Base-by-base conservation (phyloP, 1,140 invertebrate species). In the Acromyrmex charruanus region DNA sequence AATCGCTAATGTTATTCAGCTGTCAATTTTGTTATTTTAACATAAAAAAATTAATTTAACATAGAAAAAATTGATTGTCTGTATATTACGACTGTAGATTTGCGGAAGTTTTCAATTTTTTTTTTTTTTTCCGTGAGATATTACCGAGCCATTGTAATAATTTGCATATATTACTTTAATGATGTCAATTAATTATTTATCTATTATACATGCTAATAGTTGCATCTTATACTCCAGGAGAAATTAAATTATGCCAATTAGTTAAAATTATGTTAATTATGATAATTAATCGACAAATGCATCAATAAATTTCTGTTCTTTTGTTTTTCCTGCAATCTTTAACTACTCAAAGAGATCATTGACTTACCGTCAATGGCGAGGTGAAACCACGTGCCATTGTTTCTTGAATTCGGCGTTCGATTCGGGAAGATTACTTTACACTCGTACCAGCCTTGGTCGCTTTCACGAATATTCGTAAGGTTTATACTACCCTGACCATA, bases 391-490 rank as follows among this genome's bases (percentile, higher is more conserved):
- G 98, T 99, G 18, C 98, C 98, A 95, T 99, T 99, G 92, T 98
- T 97, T 55, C 97, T 96, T 4, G 97, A 96, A 89, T 96, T 97
- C 5, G 98, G 98, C 51, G 97, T 97, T 85, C 98, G 96, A 94
- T 99, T 98, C 44, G 98, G 98, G 94, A 99, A 99, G 88, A 97
- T 97, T 16, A 99, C 97, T 92, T 96, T 97, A 94, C 98, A 99
- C 94, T 98, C 98, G 95, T 98, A 99, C 97, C 98, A 98, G 74
- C 98, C 98, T 89, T 97, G 97, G 95, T 99, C 98, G 55, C 97
- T 97, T 93, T 99, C 98, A 82, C 97, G 96, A 88, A 99, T 98
- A 68, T 97, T 97, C n/a, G 98, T 98, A 72, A 99, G 95, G 95
- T 99, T 99, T 91, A 99, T 97, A 88, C 98, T 98, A 55, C 98